Evolutionary conservation across 2,797 vertebrate species (phyloP), one percentile per base, ranked within the genome.

Genomic region (Crocidura indochinensis): DNA sequence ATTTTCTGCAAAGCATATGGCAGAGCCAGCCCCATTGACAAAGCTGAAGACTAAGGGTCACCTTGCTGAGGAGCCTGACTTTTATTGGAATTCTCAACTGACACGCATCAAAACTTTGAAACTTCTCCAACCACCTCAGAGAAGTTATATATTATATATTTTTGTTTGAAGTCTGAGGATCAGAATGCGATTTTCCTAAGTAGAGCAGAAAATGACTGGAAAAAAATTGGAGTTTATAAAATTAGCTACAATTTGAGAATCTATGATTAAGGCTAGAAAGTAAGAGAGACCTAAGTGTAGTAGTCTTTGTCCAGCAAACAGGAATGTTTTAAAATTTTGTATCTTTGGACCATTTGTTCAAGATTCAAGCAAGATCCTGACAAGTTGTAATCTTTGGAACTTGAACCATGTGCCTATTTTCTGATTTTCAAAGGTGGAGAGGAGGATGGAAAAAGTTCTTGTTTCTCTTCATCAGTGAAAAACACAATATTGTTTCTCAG

Each of bases 111-210:
- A 76, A 76, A 12, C 12, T 90, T 76, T 90, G 27, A 90, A 56
- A 76, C 38, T 88, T 72, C 64, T 86, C 20, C 4, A 38, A 49
- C 20, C 17, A 65, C 38, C 27, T 83, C 60, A 2, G 84, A 67
- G 56, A 60, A 71, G 51, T 72, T 53, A 86, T 65, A n/a, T n/a
- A n/a, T n/a, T n/a, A n/a, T n/a, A n/a, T n/a, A n/a, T 44, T 53
- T 91, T 94, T 38, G 26, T 84, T 94, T 88, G 46, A 94, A 74
- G 29, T 67, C 86, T 73, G 17, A 84, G 15, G 51, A 15, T 85
- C 51, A 80, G 38, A 84, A 20, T 65, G 29, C 84, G 26, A 31
- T n/a, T 86, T 24, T 6, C 80, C 6, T 78, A 72, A 49, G 10
- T 38, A 31, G 77, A 83, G 83, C 79, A 19, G 14, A 44, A 87